Evolutionary conservation across 2,888 invertebrate genomes (phyloP).

Genomic region (Epinotia brunnichana): DNA sequence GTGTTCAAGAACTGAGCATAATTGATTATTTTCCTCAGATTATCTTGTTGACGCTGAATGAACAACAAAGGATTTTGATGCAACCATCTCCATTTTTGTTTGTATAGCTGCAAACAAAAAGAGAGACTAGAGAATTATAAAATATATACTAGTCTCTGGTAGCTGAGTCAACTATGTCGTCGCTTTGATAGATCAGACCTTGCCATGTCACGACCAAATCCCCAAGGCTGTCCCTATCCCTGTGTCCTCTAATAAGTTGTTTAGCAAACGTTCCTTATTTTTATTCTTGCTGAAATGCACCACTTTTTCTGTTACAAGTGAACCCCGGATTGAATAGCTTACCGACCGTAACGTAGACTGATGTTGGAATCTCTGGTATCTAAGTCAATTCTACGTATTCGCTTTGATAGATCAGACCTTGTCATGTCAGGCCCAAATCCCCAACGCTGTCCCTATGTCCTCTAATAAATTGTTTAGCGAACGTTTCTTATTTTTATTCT

Average conservation of each 20-base stretch:
- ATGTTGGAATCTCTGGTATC: no score
- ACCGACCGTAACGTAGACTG: constrained; percentile 28
- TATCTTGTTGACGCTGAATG: background rate
- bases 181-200: background rate
- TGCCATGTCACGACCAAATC: constrained; percentile 1
- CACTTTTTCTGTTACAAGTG: constrained; percentile 22
- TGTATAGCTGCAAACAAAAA: background rate
- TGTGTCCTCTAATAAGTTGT: background rate
- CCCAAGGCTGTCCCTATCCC: background rate
- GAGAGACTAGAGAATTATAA: background rate
- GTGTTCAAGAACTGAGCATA: background rate
- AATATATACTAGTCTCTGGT: background rate
- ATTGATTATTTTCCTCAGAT: constrained; percentile 2
- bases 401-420: background rate
- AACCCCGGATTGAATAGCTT: constrained; percentile 34
- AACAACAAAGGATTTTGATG: background rate
- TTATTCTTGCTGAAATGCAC: constrained; percentile 11
- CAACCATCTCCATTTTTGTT: background rate
- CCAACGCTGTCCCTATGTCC: background rate
- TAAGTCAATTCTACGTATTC: no score
- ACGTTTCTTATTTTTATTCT: constrained; percentile 16
- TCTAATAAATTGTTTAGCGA: background rate
- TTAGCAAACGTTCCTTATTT: constrained; percentile 14
- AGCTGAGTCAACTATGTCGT: no score
- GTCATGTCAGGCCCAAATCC: constrained; percentile 8